A percentile compares a stretch with the other conserved stretches of the same genome.
phyloP scores from a whole-genome alignment of 2,797 vertebrate genomes.

The Ataeniobius toweri region DNA sequence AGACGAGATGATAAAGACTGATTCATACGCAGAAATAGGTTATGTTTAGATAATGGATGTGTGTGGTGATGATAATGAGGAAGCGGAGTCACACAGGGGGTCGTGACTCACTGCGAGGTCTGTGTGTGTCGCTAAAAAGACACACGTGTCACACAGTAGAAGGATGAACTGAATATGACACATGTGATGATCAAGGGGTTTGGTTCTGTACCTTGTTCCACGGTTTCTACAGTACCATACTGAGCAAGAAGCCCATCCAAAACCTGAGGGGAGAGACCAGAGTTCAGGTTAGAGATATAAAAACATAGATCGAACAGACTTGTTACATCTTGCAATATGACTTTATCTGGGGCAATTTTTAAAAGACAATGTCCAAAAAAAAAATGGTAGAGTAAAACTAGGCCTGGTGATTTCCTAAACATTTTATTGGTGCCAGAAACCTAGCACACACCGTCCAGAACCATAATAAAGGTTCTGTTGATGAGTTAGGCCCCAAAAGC shows the following conservation, averaged over 20 bases:
- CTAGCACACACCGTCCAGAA: not conserved
- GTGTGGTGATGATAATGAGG: constrained; percentile 60
- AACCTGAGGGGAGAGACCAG: constrained; percentile 79
- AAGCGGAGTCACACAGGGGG: constrained; percentile 56
- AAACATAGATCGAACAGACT: not conserved
- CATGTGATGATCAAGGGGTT: constrained; percentile 13
- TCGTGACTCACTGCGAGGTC: constrained; percentile 66
- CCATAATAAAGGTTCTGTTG: not conserved
- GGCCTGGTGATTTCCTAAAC: not conserved
- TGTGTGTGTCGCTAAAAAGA: constrained; percentile 42
- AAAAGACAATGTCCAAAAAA: not conserved
- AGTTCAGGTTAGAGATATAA: constrained; percentile 27
- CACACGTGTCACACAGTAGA: constrained; percentile 40
- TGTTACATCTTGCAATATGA: not conserved
- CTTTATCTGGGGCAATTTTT: not conserved
- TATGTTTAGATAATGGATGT: constrained; percentile 69
- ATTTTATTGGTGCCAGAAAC: not conserved
- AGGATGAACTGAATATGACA: constrained; percentile 43
- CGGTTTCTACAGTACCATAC: constrained; percentile 92
- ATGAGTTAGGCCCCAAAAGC: not conserved
- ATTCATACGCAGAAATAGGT: constrained; percentile 61
- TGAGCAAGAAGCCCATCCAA: constrained; percentile 93
- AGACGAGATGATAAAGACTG: constrained; percentile 49
- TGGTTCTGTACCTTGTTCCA: constrained; percentile 90
- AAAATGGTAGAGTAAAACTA: not conserved